These are phyloP conservation scores for Chitala chitala DNA, from an alignment of 2,113 vertebrate species.

Conservation along the genomic window DNA sequence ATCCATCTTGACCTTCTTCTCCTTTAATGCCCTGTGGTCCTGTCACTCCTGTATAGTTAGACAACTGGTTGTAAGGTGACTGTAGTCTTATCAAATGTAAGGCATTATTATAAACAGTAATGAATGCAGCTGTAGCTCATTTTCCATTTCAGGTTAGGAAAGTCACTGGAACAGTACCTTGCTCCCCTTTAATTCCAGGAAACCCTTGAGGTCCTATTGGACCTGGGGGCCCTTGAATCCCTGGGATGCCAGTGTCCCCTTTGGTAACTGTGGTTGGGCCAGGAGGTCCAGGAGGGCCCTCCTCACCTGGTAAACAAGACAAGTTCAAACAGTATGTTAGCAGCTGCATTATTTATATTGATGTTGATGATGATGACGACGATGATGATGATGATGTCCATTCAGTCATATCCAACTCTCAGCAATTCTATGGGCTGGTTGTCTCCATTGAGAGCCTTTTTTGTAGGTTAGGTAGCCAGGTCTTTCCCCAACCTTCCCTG, in stretches of 20 bases:
- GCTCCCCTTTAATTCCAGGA: slow-evolving; percentile 80
- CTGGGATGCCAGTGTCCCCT: slow-evolving; percentile 80
- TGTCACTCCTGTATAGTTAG: slow-evolving; percentile 60
- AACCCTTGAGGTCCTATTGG: slow-evolving; percentile 73
- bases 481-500: too few relatives aligned
- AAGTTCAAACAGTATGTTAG: neutral
- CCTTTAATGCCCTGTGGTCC: slow-evolving; percentile 74
- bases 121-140: too few relatives aligned
- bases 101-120: too few relatives aligned
- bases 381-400: too few relatives aligned
- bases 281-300: slow-evolving; percentile 76
- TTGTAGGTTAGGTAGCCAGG: too few relatives aligned
- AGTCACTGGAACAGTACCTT: slow-evolving; percentile 62
- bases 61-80: neutral
- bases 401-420: too few relatives aligned
- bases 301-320: slow-evolving; percentile 62
- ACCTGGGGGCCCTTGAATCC: slow-evolving; percentile 70
- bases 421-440: too few relatives aligned
- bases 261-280: slow-evolving; percentile 69
- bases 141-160: neutral
- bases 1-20: slow-evolving; percentile 75
- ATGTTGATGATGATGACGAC: too few relatives aligned
- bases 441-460: too few relatives aligned
- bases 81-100: too few relatives aligned
- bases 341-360: neutral